These are phyloP conservation scores for Empis livida DNA, from an alignment of 2,888 invertebrate genomes.

Conservation along the genomic window DNA sequence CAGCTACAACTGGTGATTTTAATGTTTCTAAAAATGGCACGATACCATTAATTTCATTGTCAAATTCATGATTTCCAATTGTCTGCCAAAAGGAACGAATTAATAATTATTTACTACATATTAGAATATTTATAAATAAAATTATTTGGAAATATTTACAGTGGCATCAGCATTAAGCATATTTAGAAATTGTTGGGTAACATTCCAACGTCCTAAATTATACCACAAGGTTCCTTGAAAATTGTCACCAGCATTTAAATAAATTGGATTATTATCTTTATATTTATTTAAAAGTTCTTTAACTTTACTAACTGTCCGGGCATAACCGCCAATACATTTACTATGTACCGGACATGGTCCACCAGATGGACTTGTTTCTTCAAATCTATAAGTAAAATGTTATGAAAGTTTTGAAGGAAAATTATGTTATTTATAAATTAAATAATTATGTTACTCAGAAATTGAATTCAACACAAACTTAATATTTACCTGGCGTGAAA, in stretches of 20 bases:
- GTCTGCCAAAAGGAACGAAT: constrained; percentile 45
- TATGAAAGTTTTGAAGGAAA: no score
- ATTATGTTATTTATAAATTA: no score
- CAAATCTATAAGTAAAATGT: no score
- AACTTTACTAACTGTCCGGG: constrained; percentile 48
- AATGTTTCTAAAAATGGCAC: constrained; percentile 54
- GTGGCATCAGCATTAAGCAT: constrained; percentile 61
- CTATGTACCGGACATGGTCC: constrained; percentile 42
- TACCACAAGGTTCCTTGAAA: constrained; percentile 83
- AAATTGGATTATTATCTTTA: constrained; percentile 42
- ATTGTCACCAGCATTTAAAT: constrained; percentile 72
- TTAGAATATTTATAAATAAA: background rate
- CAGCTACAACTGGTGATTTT: constrained; percentile 53
- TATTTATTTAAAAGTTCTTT: constrained; percentile 34
- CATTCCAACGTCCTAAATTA: constrained; percentile 57
- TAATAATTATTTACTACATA: no score
- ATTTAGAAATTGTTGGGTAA: constrained; percentile 64
- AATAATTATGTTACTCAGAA: no score
- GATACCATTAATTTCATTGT: constrained; percentile 56
- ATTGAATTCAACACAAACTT: no score
- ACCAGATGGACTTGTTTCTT: constrained; percentile 43
- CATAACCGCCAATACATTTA: constrained; percentile 56
- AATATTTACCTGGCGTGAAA: constrained; percentile 28
- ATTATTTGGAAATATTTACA: no score
- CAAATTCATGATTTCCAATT: constrained; percentile 80